Percentiles rank a stretch among this genome's conserved stretches.
These are phyloP conservation scores for Pseudomyrmex gracilis DNA, from an alignment of 1,140 invertebrate species.

Conservation along the genomic window DNA sequence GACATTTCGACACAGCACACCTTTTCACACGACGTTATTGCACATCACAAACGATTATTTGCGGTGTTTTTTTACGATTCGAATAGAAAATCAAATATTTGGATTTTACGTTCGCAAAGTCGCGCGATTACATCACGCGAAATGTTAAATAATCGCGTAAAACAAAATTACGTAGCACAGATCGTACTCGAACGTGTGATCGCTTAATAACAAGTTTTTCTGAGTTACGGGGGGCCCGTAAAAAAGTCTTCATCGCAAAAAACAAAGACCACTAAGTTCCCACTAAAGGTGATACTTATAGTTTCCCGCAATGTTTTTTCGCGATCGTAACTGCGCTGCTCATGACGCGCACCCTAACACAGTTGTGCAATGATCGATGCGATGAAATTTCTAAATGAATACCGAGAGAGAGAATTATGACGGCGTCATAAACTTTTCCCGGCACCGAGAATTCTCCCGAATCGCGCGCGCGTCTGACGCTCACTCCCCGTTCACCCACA, in stretches of 20 bases:
- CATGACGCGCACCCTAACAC: constrained; percentile 17
- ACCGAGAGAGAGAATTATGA: constrained; percentile 56
- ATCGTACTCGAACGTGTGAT: constrained; percentile 1
- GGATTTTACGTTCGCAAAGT: background rate
- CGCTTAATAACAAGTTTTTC: constrained; percentile 12
- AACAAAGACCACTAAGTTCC: constrained; percentile 39
- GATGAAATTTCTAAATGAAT: constrained; percentile 58
- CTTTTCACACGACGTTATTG: too few relatives aligned
- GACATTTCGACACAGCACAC: background rate
- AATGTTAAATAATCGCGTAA: background rate
- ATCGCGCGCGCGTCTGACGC: constrained; percentile 19
- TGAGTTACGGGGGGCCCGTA: background rate
- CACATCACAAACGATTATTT: too few relatives aligned
- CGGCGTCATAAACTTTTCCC: constrained; percentile 49
- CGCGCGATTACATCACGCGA: background rate
- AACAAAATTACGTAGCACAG: background rate
- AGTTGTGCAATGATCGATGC: constrained; percentile 44
- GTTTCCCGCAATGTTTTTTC: constrained; percentile 25
- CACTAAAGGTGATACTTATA: background rate
- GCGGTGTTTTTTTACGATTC: background rate
- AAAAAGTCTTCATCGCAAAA: constrained; percentile 28
- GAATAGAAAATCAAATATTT: background rate
- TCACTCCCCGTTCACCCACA: constrained; percentile 26
- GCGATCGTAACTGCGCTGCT: constrained; percentile 23
- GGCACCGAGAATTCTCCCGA: constrained; percentile 26